Evolutionary conservation across 2,888 invertebrate species (phyloP), one percentile per base, ranked within the genome.

Genomic region (Schrankia costaestrigalis): DNA sequence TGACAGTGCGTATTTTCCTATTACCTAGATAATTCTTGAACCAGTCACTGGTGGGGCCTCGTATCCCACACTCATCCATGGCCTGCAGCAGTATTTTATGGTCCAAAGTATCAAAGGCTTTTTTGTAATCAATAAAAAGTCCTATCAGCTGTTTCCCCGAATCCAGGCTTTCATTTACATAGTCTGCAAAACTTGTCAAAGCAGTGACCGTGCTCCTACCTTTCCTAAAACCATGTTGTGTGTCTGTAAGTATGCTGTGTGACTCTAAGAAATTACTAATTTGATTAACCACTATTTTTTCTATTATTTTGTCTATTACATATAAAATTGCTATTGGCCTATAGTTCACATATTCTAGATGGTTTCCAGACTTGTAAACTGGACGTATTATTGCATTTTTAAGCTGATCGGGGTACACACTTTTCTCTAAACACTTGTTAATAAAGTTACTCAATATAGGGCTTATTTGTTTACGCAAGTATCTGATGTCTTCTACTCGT

Each of bases 41-140:
- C 25, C 33, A 29, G 0, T 4, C 11, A 14, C 22, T 35, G 0
- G 22, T 35, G 2, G 30, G 35, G 3, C 21, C 30, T 1, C 35
- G 11, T 12, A 37, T 31, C 3, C 31, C 31, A 2, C 36, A 32
- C 11, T 37, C 31, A 6, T 31, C 31, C 31, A 32, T 37, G 0
- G 24, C 24, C 10, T 31, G 21, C 25, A 19, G 8, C 25, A n/a
- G n/a, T n/a, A n/a, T n/a, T n/a, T n/a, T n/a, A n/a, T n/a, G n/a
- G n/a, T n/a, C n/a, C n/a, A n/a, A n/a, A n/a, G n/a, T n/a, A n/a
- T n/a, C n/a, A n/a, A n/a, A n/a, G n/a, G n/a, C n/a, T n/a, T n/a
- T n/a, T n/a, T n/a, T n/a, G n/a, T n/a, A n/a, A n/a, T n/a, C n/a
- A n/a, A n/a, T n/a, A n/a, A n/a, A n/a, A n/a, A n/a, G n/a, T n/a